phyloP scores from a whole-genome alignment of 2,797 vertebrate species.

The Phoebastria nigripes region DNA sequence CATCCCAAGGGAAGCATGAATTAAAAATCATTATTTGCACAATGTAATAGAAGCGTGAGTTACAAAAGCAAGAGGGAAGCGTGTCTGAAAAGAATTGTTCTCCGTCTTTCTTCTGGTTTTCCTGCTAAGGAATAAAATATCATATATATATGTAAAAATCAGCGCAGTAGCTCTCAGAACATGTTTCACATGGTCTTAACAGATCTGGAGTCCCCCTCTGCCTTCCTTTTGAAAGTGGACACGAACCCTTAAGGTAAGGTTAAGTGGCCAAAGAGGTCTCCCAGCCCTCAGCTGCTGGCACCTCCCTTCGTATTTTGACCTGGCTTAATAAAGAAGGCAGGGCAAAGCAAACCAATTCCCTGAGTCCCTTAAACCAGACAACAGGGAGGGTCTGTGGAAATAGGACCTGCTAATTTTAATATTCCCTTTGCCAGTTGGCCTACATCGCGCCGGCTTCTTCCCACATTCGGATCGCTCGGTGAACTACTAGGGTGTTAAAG shows the following conservation, averaged over 20 bases:
- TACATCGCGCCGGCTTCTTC: accelerated
- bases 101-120: not conserved
- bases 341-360: not conserved
- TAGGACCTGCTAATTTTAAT: not conserved
- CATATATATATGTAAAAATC: not conserved
- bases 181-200: not conserved
- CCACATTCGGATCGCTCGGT: accelerated
- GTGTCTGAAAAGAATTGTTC: not conserved
- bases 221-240: not conserved
- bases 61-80: not conserved
- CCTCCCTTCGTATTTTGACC: accelerated
- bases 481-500: not conserved
- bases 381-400: not conserved
- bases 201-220: not conserved
- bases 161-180: not conserved
- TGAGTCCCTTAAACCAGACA: accelerated
- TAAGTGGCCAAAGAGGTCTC: not conserved
- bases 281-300: not conserved
- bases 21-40: slow-evolving; percentile 4
- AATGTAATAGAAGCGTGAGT: not conserved
- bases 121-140: not conserved
- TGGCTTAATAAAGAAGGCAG: not conserved
- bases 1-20: not conserved
- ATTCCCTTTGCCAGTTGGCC: not conserved
- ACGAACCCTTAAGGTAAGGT: not conserved